Conservation (phyloP, 92 coral and sea anemone genomes). For the Heteractis magnifica region DNA sequence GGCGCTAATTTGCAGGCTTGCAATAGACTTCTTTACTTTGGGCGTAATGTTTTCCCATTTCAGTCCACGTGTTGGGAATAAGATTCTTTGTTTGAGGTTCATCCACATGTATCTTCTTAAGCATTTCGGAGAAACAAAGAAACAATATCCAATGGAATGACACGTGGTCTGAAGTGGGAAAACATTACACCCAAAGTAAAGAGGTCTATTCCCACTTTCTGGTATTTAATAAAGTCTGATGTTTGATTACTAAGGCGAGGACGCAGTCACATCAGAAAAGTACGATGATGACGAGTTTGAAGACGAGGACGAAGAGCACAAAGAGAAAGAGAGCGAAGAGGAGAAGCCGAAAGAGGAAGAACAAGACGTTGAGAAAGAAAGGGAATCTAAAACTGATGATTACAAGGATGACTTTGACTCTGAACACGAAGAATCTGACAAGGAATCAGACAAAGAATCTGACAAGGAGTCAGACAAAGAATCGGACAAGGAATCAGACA, state of each 20-base stretch:
- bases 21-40: too few relatives aligned
- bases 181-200: too few relatives aligned
- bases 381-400: conserved; percentile 34
- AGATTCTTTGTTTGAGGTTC: too few relatives aligned
- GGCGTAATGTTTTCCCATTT: too few relatives aligned
- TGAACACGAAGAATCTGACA: conserved; percentile 18
- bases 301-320: conserved; percentile 48
- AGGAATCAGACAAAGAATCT: conserved; percentile 37
- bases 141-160: too few relatives aligned
- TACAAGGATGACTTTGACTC: conserved; percentile 74
- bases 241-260: conserved; percentile 18
- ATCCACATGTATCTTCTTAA: too few relatives aligned
- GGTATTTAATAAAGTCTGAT: background rate
- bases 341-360: conserved; percentile 41
- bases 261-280: conserved; percentile 37
- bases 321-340: conserved; percentile 29
- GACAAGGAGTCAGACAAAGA: conserved; percentile 30
- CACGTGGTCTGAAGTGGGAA: too few relatives aligned
- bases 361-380: conserved; percentile 42
- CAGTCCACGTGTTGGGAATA: too few relatives aligned
- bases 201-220: too few relatives aligned
- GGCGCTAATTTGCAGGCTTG: too few relatives aligned
- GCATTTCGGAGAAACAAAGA: too few relatives aligned
- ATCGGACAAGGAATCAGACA: background rate
- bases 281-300: conserved; percentile 72